A percentile compares a stretch with the other conserved stretches of the same genome.
Conservation (phyloP, 2,888 invertebrate species). For the Volucella inflata region DNA sequence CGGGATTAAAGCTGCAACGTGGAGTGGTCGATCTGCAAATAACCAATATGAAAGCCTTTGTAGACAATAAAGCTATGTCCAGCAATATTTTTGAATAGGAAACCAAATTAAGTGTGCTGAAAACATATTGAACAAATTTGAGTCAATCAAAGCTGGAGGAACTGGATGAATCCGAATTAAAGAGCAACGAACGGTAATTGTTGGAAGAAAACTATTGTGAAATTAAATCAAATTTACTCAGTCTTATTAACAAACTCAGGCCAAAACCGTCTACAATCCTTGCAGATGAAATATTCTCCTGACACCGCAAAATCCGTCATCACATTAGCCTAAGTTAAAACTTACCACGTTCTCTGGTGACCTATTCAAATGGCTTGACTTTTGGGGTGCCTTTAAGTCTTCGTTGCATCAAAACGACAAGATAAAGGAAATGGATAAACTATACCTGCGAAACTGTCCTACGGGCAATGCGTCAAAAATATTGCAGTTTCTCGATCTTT, state of each 20-base stretch:
- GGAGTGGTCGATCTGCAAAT: conserved; percentile 2
- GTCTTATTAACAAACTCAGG: conserved; percentile 1
- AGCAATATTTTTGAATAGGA: conserved; percentile 12
- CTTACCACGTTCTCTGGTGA: conserved; percentile 16
- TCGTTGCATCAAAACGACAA: conserved; percentile 15
- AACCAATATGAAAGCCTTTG: conserved; percentile 7
- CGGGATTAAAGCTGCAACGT: conserved; percentile 12
- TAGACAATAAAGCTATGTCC: conserved; percentile 4
- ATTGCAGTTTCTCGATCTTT: conserved; percentile 13
- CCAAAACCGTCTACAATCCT: background rate
- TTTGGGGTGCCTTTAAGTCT: conserved; percentile 29
- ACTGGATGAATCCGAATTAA: conserved; percentile 18
- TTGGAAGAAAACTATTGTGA: conserved; percentile 16
- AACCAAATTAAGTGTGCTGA: conserved; percentile 4
- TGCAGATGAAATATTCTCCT: too few species aligned
- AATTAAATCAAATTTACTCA: conserved; percentile 20
- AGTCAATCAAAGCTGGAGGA: conserved; percentile 12
- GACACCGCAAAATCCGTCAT: background rate
- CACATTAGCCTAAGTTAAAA: background rate
- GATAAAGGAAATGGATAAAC: conserved; percentile 13
- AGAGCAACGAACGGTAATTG: background rate
- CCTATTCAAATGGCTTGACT: conserved; percentile 18
- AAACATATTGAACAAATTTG: background rate
- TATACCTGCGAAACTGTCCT: conserved; percentile 7
- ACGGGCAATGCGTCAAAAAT: conserved; percentile 19